Percentiles rank a stretch among this genome's conserved stretches.
phyloP scores from a whole-genome alignment of 2,888 invertebrate species.

The Xylocampa areola region DNA sequence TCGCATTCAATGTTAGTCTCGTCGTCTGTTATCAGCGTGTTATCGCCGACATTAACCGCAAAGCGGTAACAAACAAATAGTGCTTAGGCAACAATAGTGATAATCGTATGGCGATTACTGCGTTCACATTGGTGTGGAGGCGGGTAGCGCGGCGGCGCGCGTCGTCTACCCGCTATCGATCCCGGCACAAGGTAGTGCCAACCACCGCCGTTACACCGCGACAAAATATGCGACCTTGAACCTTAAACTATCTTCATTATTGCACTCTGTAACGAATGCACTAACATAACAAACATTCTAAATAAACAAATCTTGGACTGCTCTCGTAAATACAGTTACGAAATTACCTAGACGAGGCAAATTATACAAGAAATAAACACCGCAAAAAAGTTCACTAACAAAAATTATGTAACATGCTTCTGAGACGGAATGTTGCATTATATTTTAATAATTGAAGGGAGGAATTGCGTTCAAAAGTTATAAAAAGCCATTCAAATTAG shows the following conservation, averaged over 20 bases:
- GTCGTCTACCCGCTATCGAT: slow-evolving; percentile 85
- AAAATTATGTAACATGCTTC: slow-evolving; percentile 30
- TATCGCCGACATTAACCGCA: slow-evolving; percentile 68
- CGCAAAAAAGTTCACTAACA: slow-evolving; percentile 22
- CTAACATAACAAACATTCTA: slow-evolving; percentile 30
- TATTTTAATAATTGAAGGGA: slow-evolving; percentile 26
- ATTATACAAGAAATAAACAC: slow-evolving; percentile 23
- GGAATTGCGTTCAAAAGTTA: slow-evolving; percentile 29
- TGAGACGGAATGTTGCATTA: slow-evolving; percentile 13
- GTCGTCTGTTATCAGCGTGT: slow-evolving; percentile 60
- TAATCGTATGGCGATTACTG: slow-evolving; percentile 73
- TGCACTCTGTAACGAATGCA: slow-evolving; percentile 70
- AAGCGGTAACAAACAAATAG: slow-evolving; percentile 67
- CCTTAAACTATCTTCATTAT: slow-evolving; percentile 75
- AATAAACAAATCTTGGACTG: slow-evolving; percentile 20
- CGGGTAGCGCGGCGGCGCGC: slow-evolving; percentile 78
- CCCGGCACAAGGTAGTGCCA: slow-evolving; percentile 80
- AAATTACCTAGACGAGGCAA: slow-evolving; percentile 7
- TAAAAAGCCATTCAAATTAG: slow-evolving; percentile 47
- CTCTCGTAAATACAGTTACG: slow-evolving; percentile 1
- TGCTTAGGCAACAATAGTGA: slow-evolving; percentile 68
- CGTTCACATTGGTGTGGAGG: slow-evolving; percentile 67
- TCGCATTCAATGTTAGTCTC: slow-evolving; percentile 59
- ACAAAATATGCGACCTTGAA: slow-evolving; percentile 83
- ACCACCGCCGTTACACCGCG: slow-evolving; percentile 75